Conservation (phyloP, 2,888 invertebrate genomes). For the Ennomos fuscantarius region DNA sequence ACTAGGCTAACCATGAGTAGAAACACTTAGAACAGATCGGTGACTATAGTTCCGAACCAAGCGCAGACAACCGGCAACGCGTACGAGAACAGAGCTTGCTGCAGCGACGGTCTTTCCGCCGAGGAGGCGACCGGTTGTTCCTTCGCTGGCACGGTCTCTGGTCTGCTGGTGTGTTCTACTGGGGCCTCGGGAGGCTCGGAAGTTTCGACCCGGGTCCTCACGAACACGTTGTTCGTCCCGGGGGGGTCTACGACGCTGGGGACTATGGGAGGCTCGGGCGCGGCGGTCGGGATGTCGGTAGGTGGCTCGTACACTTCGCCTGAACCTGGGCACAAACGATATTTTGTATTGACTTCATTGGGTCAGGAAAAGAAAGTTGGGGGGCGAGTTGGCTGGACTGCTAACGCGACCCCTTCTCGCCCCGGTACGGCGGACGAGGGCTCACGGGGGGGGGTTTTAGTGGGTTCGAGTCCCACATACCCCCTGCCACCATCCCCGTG, state of each 20-base stretch:
- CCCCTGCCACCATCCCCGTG: too few relatives aligned
- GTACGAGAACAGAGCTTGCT: conserved; percentile 89
- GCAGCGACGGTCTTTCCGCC: conserved; percentile 80
- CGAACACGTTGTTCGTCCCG: conserved; percentile 57
- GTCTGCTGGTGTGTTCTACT: background rate
- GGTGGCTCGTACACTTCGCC: conserved; percentile 56
- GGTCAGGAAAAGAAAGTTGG: too few relatives aligned
- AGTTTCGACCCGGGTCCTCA: conserved; percentile 42
- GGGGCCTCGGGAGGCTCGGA: conserved; percentile 24
- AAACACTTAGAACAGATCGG: conserved; percentile 90
- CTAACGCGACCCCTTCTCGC: too few relatives aligned
- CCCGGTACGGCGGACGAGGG: too few relatives aligned
- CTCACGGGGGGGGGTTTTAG: too few relatives aligned
- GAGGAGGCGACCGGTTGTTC: conserved; percentile 63
- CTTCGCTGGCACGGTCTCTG: conserved; percentile 33
- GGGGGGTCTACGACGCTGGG: conserved; percentile 61
- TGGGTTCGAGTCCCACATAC: too few relatives aligned
- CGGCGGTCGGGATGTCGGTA: conserved; percentile 45
- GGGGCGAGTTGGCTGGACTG: too few relatives aligned
- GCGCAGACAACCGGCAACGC: conserved; percentile 93
- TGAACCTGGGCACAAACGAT: conserved; percentile 54
- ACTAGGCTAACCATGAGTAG: conserved; percentile 62
- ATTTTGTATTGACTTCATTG: too few relatives aligned
- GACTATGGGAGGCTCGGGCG: conserved; percentile 55
- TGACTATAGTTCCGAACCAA: conserved; percentile 93